Conservation (phyloP, 2,888 invertebrate genomes). For the Nebria brevicollis region DNA sequence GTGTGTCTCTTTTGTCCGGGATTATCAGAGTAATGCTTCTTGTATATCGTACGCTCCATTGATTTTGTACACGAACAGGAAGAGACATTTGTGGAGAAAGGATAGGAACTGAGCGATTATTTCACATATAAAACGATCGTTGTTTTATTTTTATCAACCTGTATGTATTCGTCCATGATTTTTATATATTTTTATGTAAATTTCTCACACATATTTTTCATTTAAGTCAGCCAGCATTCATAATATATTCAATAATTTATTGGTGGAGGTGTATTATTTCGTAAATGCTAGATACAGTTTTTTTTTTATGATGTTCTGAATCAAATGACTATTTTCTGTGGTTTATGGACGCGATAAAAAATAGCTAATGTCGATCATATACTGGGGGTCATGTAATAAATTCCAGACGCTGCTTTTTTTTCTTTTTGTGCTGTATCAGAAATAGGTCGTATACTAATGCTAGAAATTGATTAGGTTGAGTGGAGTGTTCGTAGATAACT, state of each 20-base stretch:
- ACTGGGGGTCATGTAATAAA: background rate
- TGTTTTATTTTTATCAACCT: conserved; percentile 17
- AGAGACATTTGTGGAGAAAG: conserved; percentile 42
- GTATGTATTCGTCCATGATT: background rate
- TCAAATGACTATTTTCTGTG: background rate
- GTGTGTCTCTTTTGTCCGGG: conserved; percentile 37
- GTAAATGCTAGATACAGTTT: conserved; percentile 19
- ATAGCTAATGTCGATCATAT: background rate
- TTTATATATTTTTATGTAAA: background rate
- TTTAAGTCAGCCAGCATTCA: too few species aligned
- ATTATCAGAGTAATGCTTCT: conserved; percentile 39
- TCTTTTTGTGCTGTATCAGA: background rate
- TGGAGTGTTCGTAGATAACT: background rate
- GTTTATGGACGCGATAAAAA: background rate
- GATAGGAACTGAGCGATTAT: conserved; percentile 36
- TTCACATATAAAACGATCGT: conserved; percentile 45
- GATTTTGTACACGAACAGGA: conserved; percentile 42
- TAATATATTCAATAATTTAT: too few species aligned
- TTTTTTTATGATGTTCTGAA: conserved; percentile 4
- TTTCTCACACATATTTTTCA: too few species aligned
- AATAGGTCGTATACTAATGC: conserved; percentile 1
- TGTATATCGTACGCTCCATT: conserved; percentile 42
- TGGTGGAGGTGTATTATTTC: background rate
- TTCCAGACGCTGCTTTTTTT: background rate
- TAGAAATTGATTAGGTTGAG: background rate